phyloP scores from a whole-genome alignment of 2,888 invertebrate genomes.

The Drosophila greeni region DNA sequence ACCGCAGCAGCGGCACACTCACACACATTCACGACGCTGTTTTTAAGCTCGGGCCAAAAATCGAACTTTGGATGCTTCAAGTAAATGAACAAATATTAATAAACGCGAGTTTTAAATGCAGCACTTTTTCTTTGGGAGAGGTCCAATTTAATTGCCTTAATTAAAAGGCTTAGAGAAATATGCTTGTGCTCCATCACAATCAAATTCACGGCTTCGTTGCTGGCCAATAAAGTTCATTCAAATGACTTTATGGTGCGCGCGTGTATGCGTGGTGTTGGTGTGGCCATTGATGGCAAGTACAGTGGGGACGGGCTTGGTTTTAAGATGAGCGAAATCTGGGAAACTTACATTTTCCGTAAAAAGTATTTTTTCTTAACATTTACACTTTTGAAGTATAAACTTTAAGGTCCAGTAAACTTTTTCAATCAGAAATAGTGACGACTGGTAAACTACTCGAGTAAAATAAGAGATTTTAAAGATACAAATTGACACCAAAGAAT shows the following conservation, averaged over 20 bases:
- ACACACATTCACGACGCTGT: conserved; percentile 29
- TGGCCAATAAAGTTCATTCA: conserved; percentile 64
- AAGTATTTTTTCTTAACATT: not conserved
- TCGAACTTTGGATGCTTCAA: conserved; percentile 17
- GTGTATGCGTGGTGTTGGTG: conserved; percentile 30
- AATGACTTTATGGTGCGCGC: conserved; percentile 57
- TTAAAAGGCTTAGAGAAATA: conserved; percentile 47
- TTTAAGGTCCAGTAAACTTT: too few species aligned
- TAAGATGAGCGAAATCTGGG: not conserved
- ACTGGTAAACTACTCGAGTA: too few species aligned
- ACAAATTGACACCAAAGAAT: not conserved
- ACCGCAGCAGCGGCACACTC: conserved; percentile 14
- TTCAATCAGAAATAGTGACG: too few species aligned
- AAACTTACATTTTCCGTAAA: not conserved
- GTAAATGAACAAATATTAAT: conserved; percentile 43
- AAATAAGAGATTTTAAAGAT: not conserved
- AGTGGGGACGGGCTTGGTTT: conserved; percentile 7
- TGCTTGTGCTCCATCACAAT: conserved; percentile 44
- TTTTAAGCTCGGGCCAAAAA: conserved; percentile 21
- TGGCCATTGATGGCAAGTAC: conserved; percentile 31
- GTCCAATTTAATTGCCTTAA: conserved; percentile 56
- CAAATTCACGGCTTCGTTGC: conserved; percentile 47
- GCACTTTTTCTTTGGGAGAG: not conserved
- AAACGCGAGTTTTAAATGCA: conserved; percentile 34
- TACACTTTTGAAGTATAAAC: too few species aligned